Base-by-base conservation (phyloP, 2,113 vertebrate species). In the Rhizomys pruinosus region DNA sequence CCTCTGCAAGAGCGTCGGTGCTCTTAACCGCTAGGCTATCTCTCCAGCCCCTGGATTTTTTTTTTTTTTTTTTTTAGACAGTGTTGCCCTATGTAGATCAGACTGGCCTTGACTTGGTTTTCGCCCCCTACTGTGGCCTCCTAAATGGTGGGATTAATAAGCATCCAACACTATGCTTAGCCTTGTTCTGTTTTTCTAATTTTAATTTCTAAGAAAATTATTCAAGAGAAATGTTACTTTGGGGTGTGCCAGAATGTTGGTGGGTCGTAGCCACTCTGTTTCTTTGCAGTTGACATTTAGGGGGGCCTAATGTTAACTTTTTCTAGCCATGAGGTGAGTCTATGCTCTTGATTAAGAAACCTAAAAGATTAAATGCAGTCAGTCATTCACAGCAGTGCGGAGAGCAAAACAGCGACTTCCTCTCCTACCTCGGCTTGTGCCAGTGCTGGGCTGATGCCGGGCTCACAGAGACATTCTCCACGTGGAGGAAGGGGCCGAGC, bases 261-360 rank as follows among this genome's bases (percentile, higher is more conserved):
- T 39, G 44, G 42, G 23, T 23, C n/a, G 55, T 16, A 47, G 42
- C 32, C 12, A 15, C 27, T 7, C 8, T 84, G 27, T 59, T 74
- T 91, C 42, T 90, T 64, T 84, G 77, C 44, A 47, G 20, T 52
- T 71, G 79, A 89, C 81, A 15, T 86, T 81, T 64, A 92, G 77
- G 34, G 57, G 57, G 34, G 76, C 20, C 16, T 79, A 68, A 3
- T 47, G 6, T 79, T 92, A 86, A 39, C 47, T 64, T 69, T 59
- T n/a, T 71, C 71, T 16, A 42, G 59, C 61, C 42, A 47, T 64
- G 71, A 90, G 22, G 23, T n/a, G 25, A 90, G 34, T 71, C 7
- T 59, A 69, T 7, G 23, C 39, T 59, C 92, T 84, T 55, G 52
- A 39, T 89, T 37, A 86, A 61, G 71, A 80, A 25, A 72, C 2